Evolutionary conservation across 2,113 vertebrate species (phyloP), one percentile per base, ranked within the genome.

Genomic region (Hemicordylus capensis): DNA sequence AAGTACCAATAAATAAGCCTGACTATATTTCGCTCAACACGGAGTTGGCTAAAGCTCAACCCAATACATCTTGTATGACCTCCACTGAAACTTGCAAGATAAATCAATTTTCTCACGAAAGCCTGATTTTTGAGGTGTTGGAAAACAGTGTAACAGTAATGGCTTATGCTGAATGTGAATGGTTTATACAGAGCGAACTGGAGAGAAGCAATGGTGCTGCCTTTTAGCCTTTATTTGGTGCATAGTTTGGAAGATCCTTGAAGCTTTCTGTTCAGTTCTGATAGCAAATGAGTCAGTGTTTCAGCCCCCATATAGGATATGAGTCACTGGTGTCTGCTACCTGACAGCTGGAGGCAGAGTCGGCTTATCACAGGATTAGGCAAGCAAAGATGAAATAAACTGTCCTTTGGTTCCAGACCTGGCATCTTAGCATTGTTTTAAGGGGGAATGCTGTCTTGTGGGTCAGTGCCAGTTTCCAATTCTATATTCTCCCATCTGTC

Each of bases 261-360:
- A 84, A 44, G 28, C 34, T 72, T 48, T 80, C 58, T 7, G 39
- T 39, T 76, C 6, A 74, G 64, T 46, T 77, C 70, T 58, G 78
- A 81, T 67, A 81, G 58, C 39, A 54, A 81, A 81, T 86, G 81
- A 69, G 42, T 80, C 90, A 91, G 76, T 78, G 31, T 88, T 87
- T 85, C 80, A 69, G 79, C 51, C 66, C 44, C 76, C n/a, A 56
- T 3, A 22, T 63, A 83, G 81, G 42, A 70, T 87, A 76, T 94
- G 94, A 95, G 83, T 95, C 92, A 93, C 17, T n/a, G 4, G 69
- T 2, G 0, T 46, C 44, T 10, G 87, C 88, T 91, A 88, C 83
- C 81, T 92, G 90, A 82, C 70, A 87, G 88, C 85, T 91, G 87
- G 87, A 80, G 10, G 66, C 76, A 75, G 83, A 84, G 83, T 34